phyloP scores from a whole-genome alignment of 2,888 invertebrate species.

The Cerceris ruficornis region DNA sequence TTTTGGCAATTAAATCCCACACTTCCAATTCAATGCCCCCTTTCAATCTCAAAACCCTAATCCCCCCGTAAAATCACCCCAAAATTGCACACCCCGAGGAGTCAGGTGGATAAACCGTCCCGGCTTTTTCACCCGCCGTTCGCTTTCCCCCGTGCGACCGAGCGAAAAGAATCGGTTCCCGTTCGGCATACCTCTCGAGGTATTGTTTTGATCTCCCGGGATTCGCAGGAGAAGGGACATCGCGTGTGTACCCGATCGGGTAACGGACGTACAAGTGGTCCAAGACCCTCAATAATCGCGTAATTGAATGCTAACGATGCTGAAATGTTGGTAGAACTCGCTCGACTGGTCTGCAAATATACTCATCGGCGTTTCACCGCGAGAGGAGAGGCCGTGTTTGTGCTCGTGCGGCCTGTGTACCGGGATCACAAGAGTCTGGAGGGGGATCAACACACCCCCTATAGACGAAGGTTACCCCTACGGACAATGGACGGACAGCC shows the following conservation, averaged over 20 bases:
- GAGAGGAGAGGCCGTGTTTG: conserved; percentile 55
- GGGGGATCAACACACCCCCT: not conserved
- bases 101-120: too few species aligned
- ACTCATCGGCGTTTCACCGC: conserved; percentile 65
- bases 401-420: conserved; percentile 58
- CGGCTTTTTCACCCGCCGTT: too few species aligned
- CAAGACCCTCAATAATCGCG: conserved; percentile 67
- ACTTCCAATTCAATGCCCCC: too few species aligned
- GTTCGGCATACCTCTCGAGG: not conserved
- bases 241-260: conserved; percentile 30
- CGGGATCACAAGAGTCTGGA: conserved; percentile 23
- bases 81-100: too few species aligned
- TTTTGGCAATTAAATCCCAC: too few species aligned
- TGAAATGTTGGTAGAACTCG: conserved; percentile 71
- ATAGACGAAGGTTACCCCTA: conserved; percentile 56
- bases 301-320: conserved; percentile 76
- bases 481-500: conserved; percentile 55
- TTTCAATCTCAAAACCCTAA: too few species aligned
- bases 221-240: conserved; percentile 11
- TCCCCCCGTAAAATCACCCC: too few species aligned
- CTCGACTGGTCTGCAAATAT: conserved; percentile 74
- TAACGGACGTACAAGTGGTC: conserved; percentile 19
- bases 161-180: not conserved
- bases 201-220: conserved; percentile 22
- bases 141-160: not conserved